These are phyloP conservation scores for Dicentrarchus labrax DNA, from an alignment of 2,113 vertebrate genomes.

Conservation along the genomic window DNA sequence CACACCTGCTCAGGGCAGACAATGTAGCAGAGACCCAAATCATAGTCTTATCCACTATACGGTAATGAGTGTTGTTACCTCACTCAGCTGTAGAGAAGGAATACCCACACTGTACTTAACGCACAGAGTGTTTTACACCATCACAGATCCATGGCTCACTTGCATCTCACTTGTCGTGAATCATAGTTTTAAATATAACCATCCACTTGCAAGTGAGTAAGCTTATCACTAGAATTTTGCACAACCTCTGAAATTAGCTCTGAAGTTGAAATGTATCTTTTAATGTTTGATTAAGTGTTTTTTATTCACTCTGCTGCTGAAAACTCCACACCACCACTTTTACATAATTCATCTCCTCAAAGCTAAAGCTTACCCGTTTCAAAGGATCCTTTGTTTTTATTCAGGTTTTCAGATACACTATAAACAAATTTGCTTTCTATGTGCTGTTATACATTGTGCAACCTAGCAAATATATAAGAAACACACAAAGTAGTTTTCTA, in stretches of 20 bases:
- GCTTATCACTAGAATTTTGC: conserved; percentile 73
- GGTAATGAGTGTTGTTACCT: conserved; percentile 64
- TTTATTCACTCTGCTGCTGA: conserved; percentile 66
- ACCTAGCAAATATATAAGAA: conserved; percentile 81
- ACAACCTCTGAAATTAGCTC: conserved; percentile 71
- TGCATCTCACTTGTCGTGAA: conserved; percentile 65
- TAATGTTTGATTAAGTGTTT: conserved; percentile 63
- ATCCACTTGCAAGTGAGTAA: conserved; percentile 65
- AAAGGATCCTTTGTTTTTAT: conserved; percentile 65
- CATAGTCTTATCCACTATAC: conserved; percentile 61
- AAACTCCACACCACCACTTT: conserved; percentile 50
- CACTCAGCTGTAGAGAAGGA: conserved; percentile 65
- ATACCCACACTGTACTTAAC: conserved; percentile 67
- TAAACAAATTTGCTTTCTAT: conserved; percentile 77
- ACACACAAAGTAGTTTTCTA: conserved; percentile 88
- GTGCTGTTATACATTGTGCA: conserved; percentile 85
- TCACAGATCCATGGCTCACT: conserved; percentile 56
- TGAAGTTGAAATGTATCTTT: conserved; percentile 67
- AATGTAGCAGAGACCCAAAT: conserved; percentile 86
- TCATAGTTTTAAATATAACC: conserved; percentile 60
- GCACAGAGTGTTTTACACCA: conserved; percentile 55
- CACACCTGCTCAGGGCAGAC: conserved; percentile 79
- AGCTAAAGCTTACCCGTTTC: conserved; percentile 53
- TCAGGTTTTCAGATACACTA: conserved; percentile 72
- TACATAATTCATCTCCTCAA: conserved; percentile 52